Evolutionary conservation across 2,113 vertebrate species (phyloP), one percentile per base, ranked within the genome.

Genomic region (Neopipo cinnamomea): DNA sequence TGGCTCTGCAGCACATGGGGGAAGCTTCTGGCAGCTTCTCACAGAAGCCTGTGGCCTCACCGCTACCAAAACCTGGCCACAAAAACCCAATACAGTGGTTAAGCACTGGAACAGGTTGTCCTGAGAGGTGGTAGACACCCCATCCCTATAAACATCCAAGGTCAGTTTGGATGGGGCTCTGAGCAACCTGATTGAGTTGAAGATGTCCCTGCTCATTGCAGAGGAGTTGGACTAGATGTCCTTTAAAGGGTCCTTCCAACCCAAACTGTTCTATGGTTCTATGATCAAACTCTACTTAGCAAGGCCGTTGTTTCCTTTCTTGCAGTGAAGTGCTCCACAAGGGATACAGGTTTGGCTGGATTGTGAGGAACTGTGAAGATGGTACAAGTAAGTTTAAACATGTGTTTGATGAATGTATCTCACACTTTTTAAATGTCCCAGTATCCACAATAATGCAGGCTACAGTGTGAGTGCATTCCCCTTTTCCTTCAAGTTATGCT

Each of bases 321-420:
- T 46, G n/a, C 37, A 49, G 25, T 16, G 41, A 47, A 56, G 27
- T 41, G 21, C 67, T 47, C 44, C 4, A 0, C 21, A 12, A 79
- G 63, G 65, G 22, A 39, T 12, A 18, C 2, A 0, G 0, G 0
- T 53, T 47, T 33, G 50, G 17, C 63, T 65, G 74, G 39, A 5
- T 8, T 44, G 21, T 22, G 67, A 67, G 66, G 66, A 76, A 33
- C 49, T 9, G 14, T 22, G 44, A 61, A 66, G 25, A 31, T 27
- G 0, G 0, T 28, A 35, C 56, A 31, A 31, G 12, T 31, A 66
- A 91, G 31, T 63, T 46, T n/a, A 53, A 62, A 46, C 37, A 27
- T 12, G 1, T 13, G 7, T 47, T 94, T 79, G 56, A 39, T 85
- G 70, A 82, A 58, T 35, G 4, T 44, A 24, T 44, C 30, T 75